Evolutionary conservation across 2,888 invertebrate species (phyloP).

Genomic region (Limnephilus lunatus): DNA sequence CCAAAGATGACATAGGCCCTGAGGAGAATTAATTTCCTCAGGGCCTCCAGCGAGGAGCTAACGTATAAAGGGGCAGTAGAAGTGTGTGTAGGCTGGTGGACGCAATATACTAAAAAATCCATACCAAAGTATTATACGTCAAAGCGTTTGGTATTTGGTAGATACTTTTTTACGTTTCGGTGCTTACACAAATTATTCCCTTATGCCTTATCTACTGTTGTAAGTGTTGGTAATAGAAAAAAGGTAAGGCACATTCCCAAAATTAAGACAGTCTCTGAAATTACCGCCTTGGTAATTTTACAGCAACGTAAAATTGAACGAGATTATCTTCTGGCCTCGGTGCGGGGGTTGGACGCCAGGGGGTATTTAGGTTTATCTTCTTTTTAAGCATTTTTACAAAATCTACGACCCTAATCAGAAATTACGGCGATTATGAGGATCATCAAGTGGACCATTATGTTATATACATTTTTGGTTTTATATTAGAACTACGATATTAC

Average conservation of each 20-base stretch:
- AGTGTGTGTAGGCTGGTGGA: no score
- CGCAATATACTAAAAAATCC: no score
- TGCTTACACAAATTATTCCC: not conserved
- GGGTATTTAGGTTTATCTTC: constrained; percentile 3
- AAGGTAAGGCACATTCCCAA: constrained; percentile 15
- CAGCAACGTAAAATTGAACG: constrained; percentile 29
- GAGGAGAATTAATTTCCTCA: no score
- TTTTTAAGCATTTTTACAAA: constrained; percentile 24
- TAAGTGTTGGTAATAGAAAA: constrained; percentile 12
- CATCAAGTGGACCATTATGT: constrained; percentile 17
- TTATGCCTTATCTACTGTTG: not conserved
- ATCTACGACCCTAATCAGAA: constrained; percentile 34
- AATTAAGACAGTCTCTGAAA: constrained; percentile 28
- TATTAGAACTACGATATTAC: not conserved
- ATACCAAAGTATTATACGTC: no score
- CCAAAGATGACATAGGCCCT: no score
- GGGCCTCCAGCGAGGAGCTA: no score
- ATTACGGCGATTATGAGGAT: not conserved
- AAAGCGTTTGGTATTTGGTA: not conserved
- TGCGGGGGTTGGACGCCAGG: not conserved
- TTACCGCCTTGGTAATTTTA: constrained; percentile 32
- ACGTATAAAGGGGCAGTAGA: no score
- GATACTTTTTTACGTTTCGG: not conserved
- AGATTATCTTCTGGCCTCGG: constrained; percentile 12
- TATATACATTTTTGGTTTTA: not conserved